Evolutionary conservation across 2,888 invertebrate genomes (phyloP), one percentile per base, ranked within the genome.

Genomic region (Hydrotaea cyrtoneurina): DNA sequence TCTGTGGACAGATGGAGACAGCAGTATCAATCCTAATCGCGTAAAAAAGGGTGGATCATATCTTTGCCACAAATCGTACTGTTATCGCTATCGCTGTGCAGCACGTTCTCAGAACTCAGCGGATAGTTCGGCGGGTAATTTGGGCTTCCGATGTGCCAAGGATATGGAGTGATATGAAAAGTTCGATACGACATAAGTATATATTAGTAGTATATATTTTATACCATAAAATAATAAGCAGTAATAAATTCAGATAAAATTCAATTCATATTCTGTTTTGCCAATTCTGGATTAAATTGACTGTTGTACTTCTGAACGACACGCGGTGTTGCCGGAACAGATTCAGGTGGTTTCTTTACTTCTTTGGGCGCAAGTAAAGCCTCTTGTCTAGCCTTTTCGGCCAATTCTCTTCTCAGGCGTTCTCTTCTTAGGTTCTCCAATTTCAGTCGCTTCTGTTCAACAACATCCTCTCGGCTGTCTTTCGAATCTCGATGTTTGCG

Each of bases 31-130:
- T 73, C 90, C 93, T 23, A 93, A 90, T 89, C 97, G 96, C 91
- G 98, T 98, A 8, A 99, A 98, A 91, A 99, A 98, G 93, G 99
- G 99, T 43, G 99, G 99, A 1, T 99, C 98, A 0, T 99, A 96
- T 91, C 94, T 98, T 89, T 99, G 98, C 88, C 97, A 98, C 88
- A 93, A 95, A 90, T 95, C 96, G 0, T 98, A 98, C 90, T 99
- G 99, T 92, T 98, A 96, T 93, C 94, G 99, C 80, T 98, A 99
- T 90, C 94, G 99, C 85, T 99, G 99, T 93, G 98, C 96, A 0
- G 98, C 99, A 0, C 94, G 99, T 71, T 97, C 98, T 82, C 97
- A 97, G 92, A 99, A 98, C 90, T 98, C 98, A 0, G 96, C 96
- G 79, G 98, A 99, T 89, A 98, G 97, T 87, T 96, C 98, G 0